These are phyloP conservation scores for Oxyruncus cristatus DNA, from an alignment of 2,113 vertebrate genomes.

Conservation along the genomic window DNA sequence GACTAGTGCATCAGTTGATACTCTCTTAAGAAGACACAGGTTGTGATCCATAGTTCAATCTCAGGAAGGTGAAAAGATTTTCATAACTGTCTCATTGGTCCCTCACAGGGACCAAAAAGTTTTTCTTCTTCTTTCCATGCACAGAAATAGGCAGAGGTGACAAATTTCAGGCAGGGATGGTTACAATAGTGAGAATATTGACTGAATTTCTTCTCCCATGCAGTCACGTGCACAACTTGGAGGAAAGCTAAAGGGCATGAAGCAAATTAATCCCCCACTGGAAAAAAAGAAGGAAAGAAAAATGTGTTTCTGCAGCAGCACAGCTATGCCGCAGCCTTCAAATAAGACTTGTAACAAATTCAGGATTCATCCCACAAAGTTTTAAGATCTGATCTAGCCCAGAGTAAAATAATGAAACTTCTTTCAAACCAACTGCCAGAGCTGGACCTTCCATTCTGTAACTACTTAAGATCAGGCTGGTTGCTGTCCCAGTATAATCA, in stretches of 20 bases:
- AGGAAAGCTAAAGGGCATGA: not conserved
- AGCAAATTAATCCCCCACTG: not conserved
- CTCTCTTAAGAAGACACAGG: not conserved
- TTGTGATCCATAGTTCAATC: not conserved
- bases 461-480: not conserved
- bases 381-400: not conserved
- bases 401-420: not conserved
- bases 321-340: not conserved
- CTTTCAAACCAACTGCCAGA: not conserved
- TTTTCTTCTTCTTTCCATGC: not conserved
- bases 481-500: not conserved
- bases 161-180: not conserved
- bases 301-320: not conserved
- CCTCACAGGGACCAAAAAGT: not conserved
- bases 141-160: not conserved
- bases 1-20: not conserved
- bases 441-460: not conserved
- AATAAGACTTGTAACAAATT: not conserved
- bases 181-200: not conserved
- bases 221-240: not conserved
- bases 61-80: not conserved
- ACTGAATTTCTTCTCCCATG: not conserved
- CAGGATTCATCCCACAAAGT: not conserved
- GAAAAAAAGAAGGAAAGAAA: not conserved
- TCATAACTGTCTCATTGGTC: not conserved